phyloP scores from a whole-genome alignment of 2,113 vertebrate genomes.

The Malurus cyaneus region DNA sequence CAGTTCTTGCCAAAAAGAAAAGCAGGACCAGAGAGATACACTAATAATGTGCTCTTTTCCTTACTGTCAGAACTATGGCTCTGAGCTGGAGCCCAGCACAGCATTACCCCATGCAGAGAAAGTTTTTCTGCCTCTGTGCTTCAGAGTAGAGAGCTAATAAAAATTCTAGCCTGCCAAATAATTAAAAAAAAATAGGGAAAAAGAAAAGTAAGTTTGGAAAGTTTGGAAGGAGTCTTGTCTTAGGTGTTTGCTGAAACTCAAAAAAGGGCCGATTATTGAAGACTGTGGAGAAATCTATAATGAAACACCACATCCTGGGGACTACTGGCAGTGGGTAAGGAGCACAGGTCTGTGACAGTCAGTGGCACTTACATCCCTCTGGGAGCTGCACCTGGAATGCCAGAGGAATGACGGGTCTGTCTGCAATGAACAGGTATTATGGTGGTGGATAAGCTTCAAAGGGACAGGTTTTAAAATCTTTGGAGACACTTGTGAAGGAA shows the following conservation, averaged over 20 bases:
- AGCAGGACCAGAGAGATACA: constrained; percentile 65
- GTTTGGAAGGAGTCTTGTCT: not conserved
- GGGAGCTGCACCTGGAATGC: not conserved
- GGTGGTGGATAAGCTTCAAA: not conserved
- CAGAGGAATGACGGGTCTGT: not conserved
- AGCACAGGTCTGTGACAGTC: not conserved
- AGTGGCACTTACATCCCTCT: not conserved
- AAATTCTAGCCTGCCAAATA: not conserved
- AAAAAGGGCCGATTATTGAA: not conserved
- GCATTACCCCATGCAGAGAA: constrained; percentile 24
- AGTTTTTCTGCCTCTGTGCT: constrained; percentile 17
- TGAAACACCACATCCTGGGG: not conserved
- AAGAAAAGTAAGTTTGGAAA: not conserved
- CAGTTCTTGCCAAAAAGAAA: constrained; percentile 73
- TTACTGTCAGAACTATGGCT: constrained; percentile 35
- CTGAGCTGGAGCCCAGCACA: constrained; percentile 39
- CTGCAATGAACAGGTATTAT: not conserved
- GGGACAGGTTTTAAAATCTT: not conserved
- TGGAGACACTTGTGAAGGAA: not conserved
- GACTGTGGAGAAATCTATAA: not conserved
- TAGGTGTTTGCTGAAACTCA: not conserved
- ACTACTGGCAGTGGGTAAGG: not conserved
- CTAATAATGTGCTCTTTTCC: constrained; percentile 61
- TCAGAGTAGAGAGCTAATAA: not conserved
- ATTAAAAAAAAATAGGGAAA: not conserved